phyloP scores from a whole-genome alignment of 37 sponge, comb jelly and placozoan genomes.

The Beroe ovata region DNA sequence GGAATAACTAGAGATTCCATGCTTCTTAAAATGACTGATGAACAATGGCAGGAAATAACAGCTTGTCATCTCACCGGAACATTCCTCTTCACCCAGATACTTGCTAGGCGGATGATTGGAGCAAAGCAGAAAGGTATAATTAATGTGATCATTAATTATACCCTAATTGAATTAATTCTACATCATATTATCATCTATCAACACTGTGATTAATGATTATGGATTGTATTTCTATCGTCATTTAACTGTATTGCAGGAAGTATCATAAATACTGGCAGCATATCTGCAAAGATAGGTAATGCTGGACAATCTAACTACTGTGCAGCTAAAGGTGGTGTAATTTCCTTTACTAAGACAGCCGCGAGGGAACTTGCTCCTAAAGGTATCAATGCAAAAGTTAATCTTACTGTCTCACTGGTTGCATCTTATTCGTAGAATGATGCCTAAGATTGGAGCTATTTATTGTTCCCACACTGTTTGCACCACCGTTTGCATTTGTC shows the following conservation, averaged over 20 bases:
- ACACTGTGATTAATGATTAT: too few species aligned
- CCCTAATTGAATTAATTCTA: too few species aligned
- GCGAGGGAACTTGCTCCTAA: constrained; percentile 71
- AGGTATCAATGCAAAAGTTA: too few species aligned
- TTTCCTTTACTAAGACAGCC: constrained; percentile 71
- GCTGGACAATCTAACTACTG: constrained; percentile 77
- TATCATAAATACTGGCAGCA: constrained; percentile 77
- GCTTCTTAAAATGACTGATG: constrained; percentile 73
- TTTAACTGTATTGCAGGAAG: constrained; percentile 60
- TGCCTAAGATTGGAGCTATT: background rate
- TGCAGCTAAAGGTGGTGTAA: constrained; percentile 79
- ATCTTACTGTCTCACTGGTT: background rate
- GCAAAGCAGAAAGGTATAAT: constrained; percentile 56
- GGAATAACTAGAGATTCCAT: constrained; percentile 69
- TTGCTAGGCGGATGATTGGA: constrained; percentile 70
- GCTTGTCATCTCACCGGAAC: constrained; percentile 68
- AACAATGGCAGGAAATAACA: constrained; percentile 72
- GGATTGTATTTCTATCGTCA: background rate
- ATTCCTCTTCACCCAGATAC: constrained; percentile 74
- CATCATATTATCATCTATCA: too few species aligned
- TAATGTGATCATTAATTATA: background rate
- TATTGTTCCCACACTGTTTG: background rate
- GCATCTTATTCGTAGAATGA: background rate
- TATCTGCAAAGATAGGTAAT: constrained; percentile 76
- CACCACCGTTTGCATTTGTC: too few species aligned